Evolutionary conservation across 1,140 invertebrate genomes (phyloP).

Genomic region (Bombus balteatus): DNA sequence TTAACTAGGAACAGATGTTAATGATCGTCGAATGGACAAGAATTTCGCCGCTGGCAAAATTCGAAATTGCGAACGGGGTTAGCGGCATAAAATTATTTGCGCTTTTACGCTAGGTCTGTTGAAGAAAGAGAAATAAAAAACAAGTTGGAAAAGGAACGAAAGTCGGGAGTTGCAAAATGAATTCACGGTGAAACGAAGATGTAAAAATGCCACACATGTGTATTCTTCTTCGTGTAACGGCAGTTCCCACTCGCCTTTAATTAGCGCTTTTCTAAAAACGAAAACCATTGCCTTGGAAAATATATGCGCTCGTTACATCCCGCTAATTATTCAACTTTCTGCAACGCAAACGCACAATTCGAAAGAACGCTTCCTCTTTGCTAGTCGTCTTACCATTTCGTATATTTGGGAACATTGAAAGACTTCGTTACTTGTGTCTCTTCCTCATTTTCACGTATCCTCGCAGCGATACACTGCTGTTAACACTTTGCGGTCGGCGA

Average conservation of each 20-base stretch:
- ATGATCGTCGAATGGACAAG: background rate
- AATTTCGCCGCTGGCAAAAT: background rate
- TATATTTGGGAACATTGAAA: too few species aligned
- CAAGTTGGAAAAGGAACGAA: background rate
- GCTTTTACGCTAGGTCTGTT: background rate
- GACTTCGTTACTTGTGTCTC: too few species aligned
- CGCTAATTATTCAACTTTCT: constrained; percentile 34
- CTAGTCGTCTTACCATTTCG: too few species aligned
- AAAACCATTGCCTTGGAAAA: constrained; percentile 41
- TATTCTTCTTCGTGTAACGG: background rate
- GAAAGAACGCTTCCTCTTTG: too few species aligned
- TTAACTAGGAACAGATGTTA: constrained; percentile 17
- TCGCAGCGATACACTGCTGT: background rate
- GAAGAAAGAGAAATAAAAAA: background rate
- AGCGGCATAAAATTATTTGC: constrained; percentile 26
- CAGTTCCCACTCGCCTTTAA: constrained; percentile 17
- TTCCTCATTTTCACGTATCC: background rate
- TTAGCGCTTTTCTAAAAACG: constrained; percentile 29
- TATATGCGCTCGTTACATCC: constrained; percentile 34
- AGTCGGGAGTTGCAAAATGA: constrained; percentile 1
- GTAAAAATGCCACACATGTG: background rate
- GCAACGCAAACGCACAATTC: background rate
- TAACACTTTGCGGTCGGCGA: too few species aligned
- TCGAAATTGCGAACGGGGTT: background rate
- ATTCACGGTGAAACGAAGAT: constrained; percentile 24